These are phyloP conservation scores for Eulemur mongoz DNA, from an alignment of 2,797 vertebrate genomes.

Conservation along the genomic window DNA sequence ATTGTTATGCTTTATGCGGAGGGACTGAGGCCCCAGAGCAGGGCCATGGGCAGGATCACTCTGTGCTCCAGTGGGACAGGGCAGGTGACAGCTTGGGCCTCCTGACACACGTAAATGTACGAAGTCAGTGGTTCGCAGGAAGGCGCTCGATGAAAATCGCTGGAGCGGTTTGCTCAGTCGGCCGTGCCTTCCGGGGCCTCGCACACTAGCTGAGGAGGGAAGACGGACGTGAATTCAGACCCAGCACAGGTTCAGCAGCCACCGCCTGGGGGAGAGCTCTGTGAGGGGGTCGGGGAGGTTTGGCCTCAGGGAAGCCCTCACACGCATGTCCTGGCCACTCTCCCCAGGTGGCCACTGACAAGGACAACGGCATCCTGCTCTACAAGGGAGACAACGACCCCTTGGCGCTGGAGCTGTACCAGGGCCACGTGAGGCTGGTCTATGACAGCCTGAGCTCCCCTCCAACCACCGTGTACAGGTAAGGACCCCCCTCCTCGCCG, in stretches of 20 bases:
- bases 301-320: background rate
- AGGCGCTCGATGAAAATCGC: background rate
- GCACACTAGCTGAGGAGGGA: background rate
- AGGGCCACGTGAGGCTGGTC: slow-evolving; percentile 95
- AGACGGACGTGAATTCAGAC: background rate
- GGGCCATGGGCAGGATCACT: background rate
- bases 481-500: background rate
- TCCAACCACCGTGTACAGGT: slow-evolving; percentile 93
- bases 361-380: slow-evolving; percentile 95
- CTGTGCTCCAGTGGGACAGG: background rate
- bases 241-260: background rate
- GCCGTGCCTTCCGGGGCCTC: background rate
- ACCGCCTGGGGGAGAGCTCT: background rate
- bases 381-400: slow-evolving; percentile 97
- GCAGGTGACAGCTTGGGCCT: background rate
- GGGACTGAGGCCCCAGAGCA: background rate
- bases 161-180: background rate
- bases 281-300: too few species aligned
- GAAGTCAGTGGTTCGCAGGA: background rate
- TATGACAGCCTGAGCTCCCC: slow-evolving; percentile 94
- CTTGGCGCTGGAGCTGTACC: slow-evolving; percentile 95
- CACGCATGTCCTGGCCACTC: background rate
- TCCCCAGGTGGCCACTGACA: slow-evolving; percentile 94
- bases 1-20: background rate
- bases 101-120: background rate